Evolutionary conservation across 2,797 vertebrate genomes (phyloP).

Genomic region (Ficedula albicollis): DNA sequence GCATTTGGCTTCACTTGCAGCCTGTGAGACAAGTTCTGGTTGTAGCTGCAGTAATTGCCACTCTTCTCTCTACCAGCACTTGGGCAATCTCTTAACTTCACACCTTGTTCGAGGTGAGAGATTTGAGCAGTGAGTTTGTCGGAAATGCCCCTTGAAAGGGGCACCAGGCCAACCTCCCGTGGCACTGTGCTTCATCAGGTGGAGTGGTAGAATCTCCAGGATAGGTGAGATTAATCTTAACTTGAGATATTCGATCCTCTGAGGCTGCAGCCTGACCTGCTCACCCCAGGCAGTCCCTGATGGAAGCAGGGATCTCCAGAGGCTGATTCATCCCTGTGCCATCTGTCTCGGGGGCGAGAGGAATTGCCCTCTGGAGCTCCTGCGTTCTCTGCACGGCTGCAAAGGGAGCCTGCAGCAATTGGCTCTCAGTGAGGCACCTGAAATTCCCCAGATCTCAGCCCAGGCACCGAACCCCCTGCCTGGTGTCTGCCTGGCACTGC

Average conservation of each 20-base stretch:
- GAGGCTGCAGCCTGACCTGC: constrained; percentile 15
- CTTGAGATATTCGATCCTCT: background rate
- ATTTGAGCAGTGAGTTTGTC: background rate
- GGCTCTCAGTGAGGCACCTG: constrained; percentile 18
- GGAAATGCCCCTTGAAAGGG: background rate
- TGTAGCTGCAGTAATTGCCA: background rate
- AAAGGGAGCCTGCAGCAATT: constrained; percentile 41
- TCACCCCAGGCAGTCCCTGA: background rate
- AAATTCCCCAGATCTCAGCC: background rate
- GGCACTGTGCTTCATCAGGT: background rate
- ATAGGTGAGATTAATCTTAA: constrained; percentile 25
- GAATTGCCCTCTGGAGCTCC: constrained; percentile 46
- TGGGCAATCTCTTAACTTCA: background rate
- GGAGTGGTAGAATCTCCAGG: background rate
- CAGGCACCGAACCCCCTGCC: background rate
- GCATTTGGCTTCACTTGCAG: background rate
- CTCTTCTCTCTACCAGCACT: background rate
- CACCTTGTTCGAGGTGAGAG: background rate
- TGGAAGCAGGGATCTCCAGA: background rate
- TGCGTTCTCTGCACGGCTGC: background rate
- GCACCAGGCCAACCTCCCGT: background rate
- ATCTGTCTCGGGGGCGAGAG: background rate
- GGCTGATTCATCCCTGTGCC: constrained; percentile 29
- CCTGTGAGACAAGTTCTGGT: background rate
- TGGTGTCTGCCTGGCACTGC: constrained; percentile 7